phyloP scores from a whole-genome alignment of 2,797 vertebrate genomes.

The Salarias fasciatus region DNA sequence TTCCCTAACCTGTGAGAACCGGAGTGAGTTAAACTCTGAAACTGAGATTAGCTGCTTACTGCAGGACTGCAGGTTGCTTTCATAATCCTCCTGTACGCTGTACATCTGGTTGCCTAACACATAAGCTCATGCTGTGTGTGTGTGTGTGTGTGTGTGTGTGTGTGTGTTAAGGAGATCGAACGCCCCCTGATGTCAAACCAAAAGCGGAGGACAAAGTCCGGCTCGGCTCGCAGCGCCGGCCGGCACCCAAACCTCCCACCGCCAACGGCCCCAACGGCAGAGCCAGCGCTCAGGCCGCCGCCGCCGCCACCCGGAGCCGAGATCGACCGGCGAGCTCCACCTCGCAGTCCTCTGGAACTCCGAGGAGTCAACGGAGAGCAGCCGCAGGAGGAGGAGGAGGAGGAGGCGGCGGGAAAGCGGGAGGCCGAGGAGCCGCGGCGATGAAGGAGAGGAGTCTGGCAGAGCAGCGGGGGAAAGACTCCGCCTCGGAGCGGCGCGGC shows the following conservation, averaged over 20 bases:
- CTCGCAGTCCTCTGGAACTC: constrained; percentile 67
- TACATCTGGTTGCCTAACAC: constrained; percentile 60
- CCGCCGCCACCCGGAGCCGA: constrained; percentile 31
- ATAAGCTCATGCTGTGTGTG: constrained; percentile 56
- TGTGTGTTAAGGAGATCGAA: constrained; percentile 85
- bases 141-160: constrained; percentile 6
- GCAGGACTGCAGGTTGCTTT: constrained; percentile 1
- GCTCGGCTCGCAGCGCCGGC: constrained; percentile 80
- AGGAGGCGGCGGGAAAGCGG: constrained; percentile 36
- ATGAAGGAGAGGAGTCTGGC: constrained; percentile 60
- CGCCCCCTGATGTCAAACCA: constrained; percentile 81
- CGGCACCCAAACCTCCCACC: constrained; percentile 80
- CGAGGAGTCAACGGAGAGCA: constrained; percentile 57
- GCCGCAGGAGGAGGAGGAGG: constrained; percentile 47
- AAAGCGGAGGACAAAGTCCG: constrained; percentile 91
- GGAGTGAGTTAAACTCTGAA: too few relatives aligned
- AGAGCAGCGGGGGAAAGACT: constrained; percentile 55
- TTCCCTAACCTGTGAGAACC: too few relatives aligned
- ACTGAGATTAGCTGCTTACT: constrained; percentile 40
- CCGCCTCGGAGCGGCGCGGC: constrained; percentile 62
- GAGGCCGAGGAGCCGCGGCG: constrained; percentile 29
- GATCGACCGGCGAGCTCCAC: constrained; percentile 71
- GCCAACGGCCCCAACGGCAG: constrained; percentile 65
- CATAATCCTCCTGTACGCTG: constrained; percentile 65
- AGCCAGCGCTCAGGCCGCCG: constrained; percentile 71